Conservation (phyloP, 2,888 invertebrate species). For the Xylocampa areola region DNA sequence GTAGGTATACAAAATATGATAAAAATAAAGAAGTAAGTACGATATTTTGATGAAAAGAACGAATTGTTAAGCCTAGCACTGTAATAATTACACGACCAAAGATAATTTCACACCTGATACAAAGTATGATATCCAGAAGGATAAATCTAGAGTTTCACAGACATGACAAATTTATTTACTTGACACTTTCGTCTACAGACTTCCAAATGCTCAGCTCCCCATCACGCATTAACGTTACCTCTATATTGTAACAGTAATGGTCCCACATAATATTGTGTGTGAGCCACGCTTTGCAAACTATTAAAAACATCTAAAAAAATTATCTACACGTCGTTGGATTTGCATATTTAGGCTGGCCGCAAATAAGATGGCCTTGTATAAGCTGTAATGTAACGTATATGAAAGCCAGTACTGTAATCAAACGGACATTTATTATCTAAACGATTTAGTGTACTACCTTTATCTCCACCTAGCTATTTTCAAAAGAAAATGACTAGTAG, state of each 20-base stretch:
- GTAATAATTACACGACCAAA: conserved; percentile 42
- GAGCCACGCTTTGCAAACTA: conserved; percentile 65
- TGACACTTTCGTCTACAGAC: conserved; percentile 36
- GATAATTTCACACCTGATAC: conserved; percentile 44
- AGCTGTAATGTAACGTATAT: conserved; percentile 36
- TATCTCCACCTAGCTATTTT: conserved; percentile 84
- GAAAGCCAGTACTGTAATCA: conserved; percentile 48
- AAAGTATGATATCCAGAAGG: conserved; percentile 47
- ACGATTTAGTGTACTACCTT: conserved; percentile 66
- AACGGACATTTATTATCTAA: conserved; percentile 54
- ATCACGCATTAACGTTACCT: conserved; percentile 55
- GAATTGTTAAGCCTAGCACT: conserved; percentile 26
- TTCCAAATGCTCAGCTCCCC: conserved; percentile 33
- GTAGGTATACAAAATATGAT: conserved; percentile 33
- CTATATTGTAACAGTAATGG: conserved; percentile 71
- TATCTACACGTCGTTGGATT: conserved; percentile 54
- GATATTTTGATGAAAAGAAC: conserved; percentile 27
- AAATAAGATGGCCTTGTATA: conserved; percentile 29
- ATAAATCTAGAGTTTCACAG: conserved; percentile 40
- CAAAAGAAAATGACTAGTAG: conserved; percentile 88
- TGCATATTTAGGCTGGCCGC: conserved; percentile 56
- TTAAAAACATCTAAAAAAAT: conserved; percentile 57
- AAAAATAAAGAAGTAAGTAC: conserved; percentile 29
- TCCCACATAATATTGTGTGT: conserved; percentile 77
- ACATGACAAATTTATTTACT: conserved; percentile 36